Base-by-base conservation (phyloP, 1,140 invertebrate genomes). In the Microplitis mediator region DNA sequence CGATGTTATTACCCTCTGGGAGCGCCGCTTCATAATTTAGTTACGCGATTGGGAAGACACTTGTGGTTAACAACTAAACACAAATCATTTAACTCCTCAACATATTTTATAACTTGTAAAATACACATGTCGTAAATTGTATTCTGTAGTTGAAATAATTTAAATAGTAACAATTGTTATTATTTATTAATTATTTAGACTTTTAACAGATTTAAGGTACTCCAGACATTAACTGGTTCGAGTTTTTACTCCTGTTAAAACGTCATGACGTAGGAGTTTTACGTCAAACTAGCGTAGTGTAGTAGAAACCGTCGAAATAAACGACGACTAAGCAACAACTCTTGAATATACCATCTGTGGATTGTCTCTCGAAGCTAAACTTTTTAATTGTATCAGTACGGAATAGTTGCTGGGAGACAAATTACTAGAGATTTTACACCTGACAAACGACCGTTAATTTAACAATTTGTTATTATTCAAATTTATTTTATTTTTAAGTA, bases 381-480 rank as follows among this genome's bases (percentile, higher is more conserved):
- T 79, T 80, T 80, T 78, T 79, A 76, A 79, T 75, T 74, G 54
- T 68, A 74, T 78, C 78, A 70, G 16, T 65, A 71, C 45, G 31
- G 32, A 45, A 45, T 45, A 45, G 39, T 45, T 45, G 39, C 39
- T 45, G 5, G 0, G 34, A 62, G 60, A 62, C 60, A 62, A 62
- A 62, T 36, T 11, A 11, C 34, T 1, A 62, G 9, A 39, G 32
- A 62, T 62, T 62, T 62, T 35, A 11, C 34, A 23, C n/a, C 9
- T 45, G 39, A 45, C 8, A 45, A 45, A 45, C 11, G 39, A 11
- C 6, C 6, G 39, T 45, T 45, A 11, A 45, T 5, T 45, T 45
- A 45, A 45, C 5, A 45, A 9, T 45, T 9, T 45, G 39, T 45
- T 45, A 45, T 45, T 45, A 5, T 45, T 11, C 8, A 6, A 6